Base-by-base conservation (phyloP, 2,888 invertebrate genomes). In the Rhingia rostrata region DNA sequence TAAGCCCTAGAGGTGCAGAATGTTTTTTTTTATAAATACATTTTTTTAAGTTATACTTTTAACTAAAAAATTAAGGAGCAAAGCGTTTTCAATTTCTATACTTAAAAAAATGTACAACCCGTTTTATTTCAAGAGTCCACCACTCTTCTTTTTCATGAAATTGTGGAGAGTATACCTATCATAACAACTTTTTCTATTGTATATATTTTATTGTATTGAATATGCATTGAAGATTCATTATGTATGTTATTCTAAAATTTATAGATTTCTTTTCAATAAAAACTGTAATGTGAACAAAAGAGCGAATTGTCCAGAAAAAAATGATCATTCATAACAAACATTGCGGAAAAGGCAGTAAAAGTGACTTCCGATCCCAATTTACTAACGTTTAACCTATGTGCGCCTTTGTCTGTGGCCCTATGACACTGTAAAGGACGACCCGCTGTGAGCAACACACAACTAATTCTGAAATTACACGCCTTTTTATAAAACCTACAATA, bases 401-500 rank as follows among this genome's bases (percentile, higher is more conserved):
- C 60, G 63, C 33, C 61, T 53, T 58, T 67, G 49, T 67, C 33
- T 39, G 9, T 54, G 45, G 22, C 43, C 63, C 41, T 39, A 6
- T 54, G 45, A 12, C 6, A 58, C 1, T n/a, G 9, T 51, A 83
- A 51, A 35, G 70, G 58, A 69, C 47, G 43, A 6, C 83, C 79
- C 79, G 86, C 85, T 86, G 51, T 74, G 87, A 80, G 87, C 86
- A 66, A 66, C 22, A 66, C 66, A 79, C 80, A 64, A 73, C 74
- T 64, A 75, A 87, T 88, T 88, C 89, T 89, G 88, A 90, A 87
- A 90, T 90, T 89, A 90, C 90, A 90, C 89, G 90, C 89, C 89
- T 88, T 90, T 90, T 90, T 22, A 60, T 39, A 74, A 39, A 30
- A 63, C 45, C 10, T 35, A 7, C 54, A 58, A 58, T 79, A 74